A percentile compares a stretch with the other conserved stretches of the same genome.
These are phyloP conservation scores for Neoarius graeffei DNA, from an alignment of 2,113 vertebrate genomes.

Conservation along the genomic window DNA sequence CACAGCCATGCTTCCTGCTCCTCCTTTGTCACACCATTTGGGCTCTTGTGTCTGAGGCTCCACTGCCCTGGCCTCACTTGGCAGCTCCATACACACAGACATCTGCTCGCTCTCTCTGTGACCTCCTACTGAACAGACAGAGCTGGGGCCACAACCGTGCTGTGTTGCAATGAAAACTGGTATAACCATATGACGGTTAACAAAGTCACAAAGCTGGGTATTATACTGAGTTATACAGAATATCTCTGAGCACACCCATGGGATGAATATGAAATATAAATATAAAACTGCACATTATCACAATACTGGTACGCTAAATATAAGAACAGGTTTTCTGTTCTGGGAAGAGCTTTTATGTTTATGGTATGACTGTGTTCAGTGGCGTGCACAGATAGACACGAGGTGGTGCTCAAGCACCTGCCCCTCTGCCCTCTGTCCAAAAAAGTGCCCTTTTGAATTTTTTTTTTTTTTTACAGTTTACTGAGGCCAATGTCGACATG, in stretches of 20 bases:
- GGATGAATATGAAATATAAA: slow-evolving; percentile 1
- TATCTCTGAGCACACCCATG: not conserved
- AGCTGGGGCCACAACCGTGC: slow-evolving; percentile 47
- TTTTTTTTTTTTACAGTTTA: too few relatives aligned
- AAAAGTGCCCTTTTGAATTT: too few relatives aligned
- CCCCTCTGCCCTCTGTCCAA: too few relatives aligned
- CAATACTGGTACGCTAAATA: not conserved
- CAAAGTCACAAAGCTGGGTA: not conserved
- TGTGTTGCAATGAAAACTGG: slow-evolving; percentile 42
- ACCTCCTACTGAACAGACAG: slow-evolving; percentile 72
- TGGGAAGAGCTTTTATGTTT: not conserved
- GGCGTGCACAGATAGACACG: too few relatives aligned
- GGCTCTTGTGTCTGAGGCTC: slow-evolving; percentile 74
- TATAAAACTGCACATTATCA: not conserved
- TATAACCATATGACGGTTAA: slow-evolving; percentile 49
- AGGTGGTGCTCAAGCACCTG: too few relatives aligned
- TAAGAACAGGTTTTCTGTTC: not conserved
- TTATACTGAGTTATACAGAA: not conserved
- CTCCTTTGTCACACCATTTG: slow-evolving; percentile 82
- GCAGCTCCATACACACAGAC: slow-evolving; percentile 74
- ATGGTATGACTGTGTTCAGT: not conserved
- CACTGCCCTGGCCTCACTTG: slow-evolving; percentile 72
- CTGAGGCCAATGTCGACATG: too few relatives aligned
- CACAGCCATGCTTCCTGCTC: slow-evolving; percentile 79
- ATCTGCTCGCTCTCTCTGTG: slow-evolving; percentile 76